These are phyloP conservation scores for Notolepis coatsorum DNA, from an alignment of 2,797 vertebrate species.

Conservation along the genomic window DNA sequence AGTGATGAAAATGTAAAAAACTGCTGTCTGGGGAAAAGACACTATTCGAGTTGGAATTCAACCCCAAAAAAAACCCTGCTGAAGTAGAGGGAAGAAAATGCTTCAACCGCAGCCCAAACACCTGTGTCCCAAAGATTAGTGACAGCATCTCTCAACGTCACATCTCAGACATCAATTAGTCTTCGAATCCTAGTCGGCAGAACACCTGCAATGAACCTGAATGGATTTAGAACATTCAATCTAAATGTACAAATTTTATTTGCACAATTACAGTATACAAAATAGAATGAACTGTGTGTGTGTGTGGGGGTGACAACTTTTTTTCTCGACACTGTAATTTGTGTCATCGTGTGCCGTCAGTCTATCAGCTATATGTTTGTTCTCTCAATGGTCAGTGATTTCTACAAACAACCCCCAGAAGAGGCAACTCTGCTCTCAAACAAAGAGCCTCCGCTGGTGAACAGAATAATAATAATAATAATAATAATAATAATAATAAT, in stretches of 20 bases:
- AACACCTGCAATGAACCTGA: constrained; percentile 18
- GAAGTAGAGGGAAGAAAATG: not conserved
- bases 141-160: constrained; percentile 41
- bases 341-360: constrained; percentile 15
- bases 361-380: constrained; percentile 14
- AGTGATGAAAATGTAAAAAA: constrained; percentile 34
- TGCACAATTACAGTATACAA: constrained; percentile 1
- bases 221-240: constrained; percentile 25
- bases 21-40: constrained; percentile 24
- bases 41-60: too few relatives aligned
- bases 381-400: constrained; percentile 25
- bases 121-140: constrained; percentile 23
- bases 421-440: constrained; percentile 1
- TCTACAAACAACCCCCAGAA: not conserved
- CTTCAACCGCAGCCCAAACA: constrained; percentile 8
- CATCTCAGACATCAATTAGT: constrained; percentile 42
- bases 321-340: constrained; percentile 33
- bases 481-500: too few relatives aligned
- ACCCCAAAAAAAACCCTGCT: constrained; percentile 1
- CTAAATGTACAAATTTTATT: constrained; percentile 41
- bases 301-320: constrained; percentile 36
- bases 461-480: constrained; percentile 42
- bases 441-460: constrained; percentile 25
- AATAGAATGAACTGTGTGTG: constrained; percentile 3
- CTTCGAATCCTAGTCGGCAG: constrained; percentile 14